phyloP scores from a whole-genome alignment of 1,140 invertebrate genomes.

The Tyrophagus putrescentiae region DNA sequence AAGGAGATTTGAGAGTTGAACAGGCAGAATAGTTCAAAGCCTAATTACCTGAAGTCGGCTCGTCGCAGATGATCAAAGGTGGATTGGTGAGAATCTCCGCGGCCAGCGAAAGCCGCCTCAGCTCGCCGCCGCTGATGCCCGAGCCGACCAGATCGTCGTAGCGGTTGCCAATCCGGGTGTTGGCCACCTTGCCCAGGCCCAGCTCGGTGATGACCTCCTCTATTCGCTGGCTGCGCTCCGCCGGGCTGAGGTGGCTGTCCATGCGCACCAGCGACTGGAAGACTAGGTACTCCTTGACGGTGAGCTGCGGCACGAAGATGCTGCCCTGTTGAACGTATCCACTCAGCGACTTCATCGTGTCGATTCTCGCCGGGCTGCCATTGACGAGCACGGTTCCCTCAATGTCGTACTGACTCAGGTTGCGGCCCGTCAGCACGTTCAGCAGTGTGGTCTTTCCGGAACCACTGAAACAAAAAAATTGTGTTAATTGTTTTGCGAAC shows the following conservation, averaged over 20 bases:
- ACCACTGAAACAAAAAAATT: slow-evolving; percentile 44
- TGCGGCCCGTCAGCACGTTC: slow-evolving; percentile 70
- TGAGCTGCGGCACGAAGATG: slow-evolving; percentile 81
- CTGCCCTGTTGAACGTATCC: slow-evolving; percentile 93
- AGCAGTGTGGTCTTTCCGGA: slow-evolving; percentile 89
- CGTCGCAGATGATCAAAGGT: slow-evolving; percentile 87
- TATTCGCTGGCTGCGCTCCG: slow-evolving; percentile 60
- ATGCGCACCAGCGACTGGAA: slow-evolving; percentile 77
- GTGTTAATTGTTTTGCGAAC: neutral
- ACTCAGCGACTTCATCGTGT: slow-evolving; percentile 55
- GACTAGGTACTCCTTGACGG: slow-evolving; percentile 70
- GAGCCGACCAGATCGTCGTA: slow-evolving; percentile 51
- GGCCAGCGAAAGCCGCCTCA: slow-evolving; percentile 85
- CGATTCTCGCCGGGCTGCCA: slow-evolving; percentile 32
- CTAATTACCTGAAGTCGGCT: slow-evolving; percentile 82
- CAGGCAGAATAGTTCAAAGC: too few species aligned
- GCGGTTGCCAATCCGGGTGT: slow-evolving; percentile 67
- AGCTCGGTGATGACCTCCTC: slow-evolving; percentile 79
- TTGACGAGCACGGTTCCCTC: slow-evolving; percentile 49
- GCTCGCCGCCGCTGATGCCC: slow-evolving; percentile 88
- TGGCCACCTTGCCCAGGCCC: slow-evolving; percentile 52
- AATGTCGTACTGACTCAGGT: slow-evolving; percentile 49
- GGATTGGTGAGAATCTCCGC: slow-evolving; percentile 89
- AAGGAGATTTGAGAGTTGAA: too few species aligned
- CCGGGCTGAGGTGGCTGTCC: slow-evolving; percentile 59